A percentile compares a stretch with the other conserved stretches of the same genome.
phyloP scores from a whole-genome alignment of 2,888 invertebrate genomes.

The Aporophyla nigra region DNA sequence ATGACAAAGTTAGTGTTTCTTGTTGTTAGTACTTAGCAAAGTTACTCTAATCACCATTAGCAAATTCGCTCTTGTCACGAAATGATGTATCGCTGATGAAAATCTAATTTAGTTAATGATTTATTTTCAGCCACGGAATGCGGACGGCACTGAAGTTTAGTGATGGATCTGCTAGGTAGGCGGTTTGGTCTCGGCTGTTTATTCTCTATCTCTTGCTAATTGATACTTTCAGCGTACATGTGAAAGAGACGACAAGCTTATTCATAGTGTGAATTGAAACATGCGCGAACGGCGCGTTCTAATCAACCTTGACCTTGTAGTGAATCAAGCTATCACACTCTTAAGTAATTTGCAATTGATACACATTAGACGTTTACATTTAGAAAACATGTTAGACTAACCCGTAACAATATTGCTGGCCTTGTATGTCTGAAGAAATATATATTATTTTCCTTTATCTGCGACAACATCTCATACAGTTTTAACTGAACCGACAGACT shows the following conservation, averaged over 20 bases:
- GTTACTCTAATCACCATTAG: constrained; percentile 63
- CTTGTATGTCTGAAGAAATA: constrained; percentile 21
- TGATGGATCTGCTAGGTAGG: constrained; percentile 78
- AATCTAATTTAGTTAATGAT: constrained; percentile 81
- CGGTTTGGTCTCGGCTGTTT: constrained; percentile 69
- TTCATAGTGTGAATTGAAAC: constrained; percentile 61
- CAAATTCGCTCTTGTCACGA: constrained; percentile 66
- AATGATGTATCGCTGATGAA: constrained; percentile 70
- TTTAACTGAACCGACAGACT: neutral
- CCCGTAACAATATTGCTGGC: constrained; percentile 32
- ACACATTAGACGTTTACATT: constrained; percentile 54
- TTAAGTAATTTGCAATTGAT: constrained; percentile 78
- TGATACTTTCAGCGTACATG: constrained; percentile 62
- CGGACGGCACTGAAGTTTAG: constrained; percentile 81
- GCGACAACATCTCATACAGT: neutral
- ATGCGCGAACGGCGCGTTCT: constrained; percentile 76
- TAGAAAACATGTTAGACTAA: constrained; percentile 40
- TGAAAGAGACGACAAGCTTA: constrained; percentile 74
- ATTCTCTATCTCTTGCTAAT: constrained; percentile 70
- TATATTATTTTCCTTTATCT: constrained; percentile 1
- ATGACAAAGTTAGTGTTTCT: constrained; percentile 40
- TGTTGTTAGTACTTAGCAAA: constrained; percentile 32
- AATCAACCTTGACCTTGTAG: constrained; percentile 87
- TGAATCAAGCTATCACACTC: constrained; percentile 78
- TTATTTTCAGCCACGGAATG: constrained; percentile 86